Base-by-base conservation (phyloP, 2,888 invertebrate species). In the Malthinus flaveolus region DNA sequence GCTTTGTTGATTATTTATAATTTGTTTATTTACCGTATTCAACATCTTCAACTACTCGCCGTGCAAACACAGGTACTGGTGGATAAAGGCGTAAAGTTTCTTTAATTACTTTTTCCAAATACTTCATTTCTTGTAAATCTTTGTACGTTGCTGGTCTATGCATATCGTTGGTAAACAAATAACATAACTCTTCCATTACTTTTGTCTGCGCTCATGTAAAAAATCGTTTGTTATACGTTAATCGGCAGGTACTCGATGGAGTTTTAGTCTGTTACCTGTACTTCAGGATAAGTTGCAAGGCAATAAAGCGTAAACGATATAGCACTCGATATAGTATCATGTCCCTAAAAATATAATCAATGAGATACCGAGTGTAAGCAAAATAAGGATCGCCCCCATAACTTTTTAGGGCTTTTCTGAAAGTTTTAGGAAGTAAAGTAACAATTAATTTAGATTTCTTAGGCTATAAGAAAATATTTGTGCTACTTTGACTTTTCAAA, bases 311-410 rank as follows among this genome's bases (percentile, higher is more conserved):
- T 63, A 73, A 81, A 83, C 63, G 75, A 74, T n/a, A 82, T 73
- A 6, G 78, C 78, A 9, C 80, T 73, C 1, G 81, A 71, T 15
- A 80, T 81, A 0, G 82, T 82, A 60, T 82, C 80, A 59, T 81
- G 79, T 0, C 80, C 81, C 81, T 81, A 50, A 59, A 73, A 70
- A 7, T 23, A 5, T 23, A 34, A 23, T 23, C 5, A 5, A 2
- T 23, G 13, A 33, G 32, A 7, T 13, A 8, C 23, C 2, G n/a
- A 10, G 1, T 12, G 23, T n/a, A 15, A 23, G 13, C n/a, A n/a
- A n/a, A n/a, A 2, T 13, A 9, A 7, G 3, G 13, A 3, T 15
- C 12, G 9, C n/a, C n/a, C n/a, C n/a, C n/a, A n/a, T n/a, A n/a
- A n/a, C n/a, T n/a, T n/a, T n/a, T n/a, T n/a, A n/a, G n/a, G n/a